Percentiles rank a stretch among this genome's conserved stretches.
Conservation (phyloP, 2,113 vertebrate species). For the Athene noctua region DNA sequence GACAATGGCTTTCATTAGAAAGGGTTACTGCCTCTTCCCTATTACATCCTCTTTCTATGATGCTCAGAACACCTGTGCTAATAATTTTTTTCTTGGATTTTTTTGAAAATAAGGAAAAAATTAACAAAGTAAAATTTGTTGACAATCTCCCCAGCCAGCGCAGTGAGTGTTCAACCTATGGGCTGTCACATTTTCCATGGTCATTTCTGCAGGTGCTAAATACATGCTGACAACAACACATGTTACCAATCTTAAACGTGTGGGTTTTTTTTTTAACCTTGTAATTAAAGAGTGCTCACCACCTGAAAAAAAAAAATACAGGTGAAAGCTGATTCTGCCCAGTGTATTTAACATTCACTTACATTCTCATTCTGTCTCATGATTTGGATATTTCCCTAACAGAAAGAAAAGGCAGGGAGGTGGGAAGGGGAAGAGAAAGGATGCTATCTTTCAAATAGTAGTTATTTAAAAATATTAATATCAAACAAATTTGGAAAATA, state of each 20-base stretch:
- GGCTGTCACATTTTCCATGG: conserved; percentile 73
- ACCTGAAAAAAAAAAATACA: conserved; percentile 34
- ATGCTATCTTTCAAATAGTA: background rate
- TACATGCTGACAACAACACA: conserved; percentile 82
- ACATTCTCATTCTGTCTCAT: background rate
- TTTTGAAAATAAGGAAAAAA: conserved; percentile 76
- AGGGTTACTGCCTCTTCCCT: conserved; percentile 19
- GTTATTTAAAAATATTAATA: background rate
- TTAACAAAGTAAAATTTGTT: conserved; percentile 81
- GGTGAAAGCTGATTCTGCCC: conserved; percentile 70
- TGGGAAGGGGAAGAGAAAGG: background rate
- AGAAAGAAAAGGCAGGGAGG: background rate
- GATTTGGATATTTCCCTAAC: conserved; percentile 35
- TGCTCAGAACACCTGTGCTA: conserved; percentile 61
- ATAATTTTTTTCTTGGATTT: conserved; percentile 42
- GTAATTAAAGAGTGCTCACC: conserved; percentile 75
- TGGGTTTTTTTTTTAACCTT: conserved; percentile 55
- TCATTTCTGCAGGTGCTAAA: conserved; percentile 85
- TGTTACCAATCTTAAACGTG: conserved; percentile 77
- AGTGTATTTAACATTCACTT: conserved; percentile 4
- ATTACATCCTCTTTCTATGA: background rate
- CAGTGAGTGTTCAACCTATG: conserved; percentile 70
- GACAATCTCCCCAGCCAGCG: conserved; percentile 60
- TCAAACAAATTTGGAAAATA: conserved; percentile 3
- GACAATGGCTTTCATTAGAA: background rate